Conservation (phyloP, 2,113 vertebrate genomes). For the Alouatta palliata region DNA sequence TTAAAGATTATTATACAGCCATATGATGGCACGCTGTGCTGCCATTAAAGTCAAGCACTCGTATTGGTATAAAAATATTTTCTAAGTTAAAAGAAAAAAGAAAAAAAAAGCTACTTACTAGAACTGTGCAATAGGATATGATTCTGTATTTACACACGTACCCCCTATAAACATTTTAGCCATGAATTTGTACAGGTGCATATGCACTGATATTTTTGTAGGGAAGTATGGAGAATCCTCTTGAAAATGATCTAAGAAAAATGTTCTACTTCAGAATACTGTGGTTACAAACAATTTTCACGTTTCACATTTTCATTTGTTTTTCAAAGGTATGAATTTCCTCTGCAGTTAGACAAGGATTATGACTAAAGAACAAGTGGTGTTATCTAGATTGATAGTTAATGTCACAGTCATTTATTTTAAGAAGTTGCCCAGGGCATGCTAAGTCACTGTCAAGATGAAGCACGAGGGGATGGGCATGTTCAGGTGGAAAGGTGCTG, state of each 20-base stretch:
- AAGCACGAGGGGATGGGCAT: fast-evolving
- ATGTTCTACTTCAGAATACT: background rate
- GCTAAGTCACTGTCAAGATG: background rate
- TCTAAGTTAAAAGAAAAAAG: background rate
- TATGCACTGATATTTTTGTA: background rate
- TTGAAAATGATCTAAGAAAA: background rate
- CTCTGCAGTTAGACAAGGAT: background rate
- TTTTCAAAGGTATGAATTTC: background rate
- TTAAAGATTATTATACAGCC: background rate
- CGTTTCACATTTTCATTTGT: background rate
- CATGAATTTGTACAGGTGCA: background rate
- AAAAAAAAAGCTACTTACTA: background rate
- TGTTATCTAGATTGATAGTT: background rate
- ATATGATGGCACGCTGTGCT: too few relatives aligned
- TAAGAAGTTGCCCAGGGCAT: background rate
- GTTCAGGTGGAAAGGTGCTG: background rate
- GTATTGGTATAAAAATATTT: background rate
- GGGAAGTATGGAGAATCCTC: background rate
- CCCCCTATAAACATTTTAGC: background rate
- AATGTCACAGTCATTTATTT: background rate
- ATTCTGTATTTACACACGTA: background rate
- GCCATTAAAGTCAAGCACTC: background rate
- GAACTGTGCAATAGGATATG: background rate
- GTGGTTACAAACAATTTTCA: background rate
- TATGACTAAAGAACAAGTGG: background rate